These are phyloP conservation scores for Sigmodon hispidus DNA, from an alignment of 2,113 vertebrate species.

Conservation along the genomic window DNA sequence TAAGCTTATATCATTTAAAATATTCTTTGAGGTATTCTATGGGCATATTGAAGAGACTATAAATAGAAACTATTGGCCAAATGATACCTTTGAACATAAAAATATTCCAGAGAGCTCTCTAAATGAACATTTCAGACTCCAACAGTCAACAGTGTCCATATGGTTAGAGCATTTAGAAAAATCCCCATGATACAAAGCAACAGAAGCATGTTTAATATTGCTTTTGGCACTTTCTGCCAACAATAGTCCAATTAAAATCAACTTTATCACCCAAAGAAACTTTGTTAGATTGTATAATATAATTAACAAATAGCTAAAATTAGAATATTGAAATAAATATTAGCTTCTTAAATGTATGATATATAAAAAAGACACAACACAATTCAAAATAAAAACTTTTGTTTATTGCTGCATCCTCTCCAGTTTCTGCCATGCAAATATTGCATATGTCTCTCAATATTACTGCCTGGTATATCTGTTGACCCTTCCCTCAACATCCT, in stretches of 20 bases:
- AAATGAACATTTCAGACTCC: conserved; percentile 1
- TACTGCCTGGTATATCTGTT: neutral
- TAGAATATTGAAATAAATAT: conserved; percentile 28
- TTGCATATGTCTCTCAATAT: neutral
- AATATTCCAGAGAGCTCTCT: neutral
- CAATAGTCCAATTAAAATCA: neutral
- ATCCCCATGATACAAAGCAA: conserved; percentile 10
- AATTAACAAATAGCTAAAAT: conserved; percentile 1
- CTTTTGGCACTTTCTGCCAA: neutral
- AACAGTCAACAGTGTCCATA: neutral
- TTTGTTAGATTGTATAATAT: neutral
- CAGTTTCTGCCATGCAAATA: neutral
- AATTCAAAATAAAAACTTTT: neutral
- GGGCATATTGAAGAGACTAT: neutral
- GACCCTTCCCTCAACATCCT: neutral
- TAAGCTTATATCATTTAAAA: neutral
- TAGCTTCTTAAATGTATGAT: neutral
- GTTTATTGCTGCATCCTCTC: neutral
- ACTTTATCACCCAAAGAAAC: neutral
- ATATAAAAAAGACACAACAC: neutral
- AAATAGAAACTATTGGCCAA: neutral
- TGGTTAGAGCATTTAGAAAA: conserved; percentile 2
- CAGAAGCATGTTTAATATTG: neutral
- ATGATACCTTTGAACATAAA: conserved; percentile 49
- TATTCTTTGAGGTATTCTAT: neutral